phyloP scores from a whole-genome alignment of 2,797 vertebrate genomes.

The Triplophysa yarkandensis region DNA sequence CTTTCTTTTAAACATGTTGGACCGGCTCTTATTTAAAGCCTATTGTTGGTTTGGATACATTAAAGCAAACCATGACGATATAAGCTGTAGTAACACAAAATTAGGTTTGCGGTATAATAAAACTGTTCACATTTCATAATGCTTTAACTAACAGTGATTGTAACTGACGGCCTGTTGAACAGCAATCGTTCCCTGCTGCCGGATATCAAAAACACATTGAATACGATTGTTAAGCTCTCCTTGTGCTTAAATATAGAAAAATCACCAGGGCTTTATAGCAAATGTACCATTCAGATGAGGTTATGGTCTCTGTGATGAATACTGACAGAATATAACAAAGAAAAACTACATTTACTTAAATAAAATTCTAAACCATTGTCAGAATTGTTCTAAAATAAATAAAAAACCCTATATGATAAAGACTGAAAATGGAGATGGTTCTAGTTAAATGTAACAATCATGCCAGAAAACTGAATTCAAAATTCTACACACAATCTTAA shows the following conservation, averaged over 20 bases:
- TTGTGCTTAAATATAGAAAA: conserved; percentile 54
- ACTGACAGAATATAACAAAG: conserved; percentile 47
- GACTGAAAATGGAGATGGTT: conserved; percentile 21
- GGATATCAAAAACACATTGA: conserved; percentile 8
- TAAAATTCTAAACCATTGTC: conserved; percentile 69
- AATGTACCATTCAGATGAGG: conserved; percentile 47
- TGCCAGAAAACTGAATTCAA: conserved; percentile 43
- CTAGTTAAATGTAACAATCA: conserved; percentile 64
- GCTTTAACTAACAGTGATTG: conserved; percentile 35
- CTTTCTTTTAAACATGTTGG: conserved; percentile 35
- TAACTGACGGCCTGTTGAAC: conserved; percentile 19
- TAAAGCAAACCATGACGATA: conserved; percentile 36
- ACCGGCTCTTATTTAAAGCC: conserved; percentile 39
- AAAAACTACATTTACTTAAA: conserved; percentile 55
- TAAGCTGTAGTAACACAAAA: conserved; percentile 44
- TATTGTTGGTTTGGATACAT: conserved; percentile 32
- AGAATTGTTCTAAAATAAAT: conserved; percentile 58
- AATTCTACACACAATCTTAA: conserved; percentile 56
- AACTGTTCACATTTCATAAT: conserved; percentile 11
- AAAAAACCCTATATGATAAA: conserved; percentile 32
- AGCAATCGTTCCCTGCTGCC: conserved; percentile 12
- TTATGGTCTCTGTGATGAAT: conserved; percentile 51
- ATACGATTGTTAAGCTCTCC: conserved; percentile 35
- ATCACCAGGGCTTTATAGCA: conserved; percentile 33
- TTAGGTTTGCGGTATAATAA: conserved; percentile 22